phyloP scores from a whole-genome alignment of 2,113 vertebrate genomes.

The Typhlomys cinereus region DNA sequence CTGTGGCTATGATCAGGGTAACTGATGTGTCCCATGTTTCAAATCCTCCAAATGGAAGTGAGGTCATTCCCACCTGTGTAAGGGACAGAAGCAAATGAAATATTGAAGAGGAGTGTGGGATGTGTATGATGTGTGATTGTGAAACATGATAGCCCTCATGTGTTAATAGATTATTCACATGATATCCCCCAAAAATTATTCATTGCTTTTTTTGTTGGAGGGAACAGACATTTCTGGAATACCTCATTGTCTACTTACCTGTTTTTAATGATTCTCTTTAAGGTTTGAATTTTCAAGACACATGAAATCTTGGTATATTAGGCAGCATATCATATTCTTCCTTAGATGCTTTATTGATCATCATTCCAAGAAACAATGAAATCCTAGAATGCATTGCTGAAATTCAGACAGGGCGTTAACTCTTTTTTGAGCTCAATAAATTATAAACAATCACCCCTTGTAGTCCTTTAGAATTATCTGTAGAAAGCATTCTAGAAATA shows the following conservation, averaged over 20 bases:
- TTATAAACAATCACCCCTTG: neutral
- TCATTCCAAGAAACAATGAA: conserved; percentile 24
- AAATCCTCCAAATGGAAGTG: neutral
- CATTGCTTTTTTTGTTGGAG: neutral
- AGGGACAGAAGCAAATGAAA: neutral
- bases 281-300: conserved; percentile 7
- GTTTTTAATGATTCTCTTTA: conserved; percentile 40
- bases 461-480: conserved; percentile 33
- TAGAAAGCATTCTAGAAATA: conserved; percentile 20
- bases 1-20: conserved; percentile 1
- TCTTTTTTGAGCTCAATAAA: conserved; percentile 30
- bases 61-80: neutral
- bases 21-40: conserved; percentile 21
- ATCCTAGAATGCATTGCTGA: conserved; percentile 28
- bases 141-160: neutral
- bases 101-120: neutral
- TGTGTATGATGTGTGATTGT: neutral
- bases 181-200: neutral
- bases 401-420: neutral
- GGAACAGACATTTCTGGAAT: conserved; percentile 3
- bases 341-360: neutral
- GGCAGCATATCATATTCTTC: conserved; percentile 29
- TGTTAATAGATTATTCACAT: neutral
- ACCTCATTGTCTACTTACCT: neutral
- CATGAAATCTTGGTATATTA: conserved; percentile 19